phyloP scores from a whole-genome alignment of 2,113 vertebrate genomes.

The Gallinago jamesoni region DNA sequence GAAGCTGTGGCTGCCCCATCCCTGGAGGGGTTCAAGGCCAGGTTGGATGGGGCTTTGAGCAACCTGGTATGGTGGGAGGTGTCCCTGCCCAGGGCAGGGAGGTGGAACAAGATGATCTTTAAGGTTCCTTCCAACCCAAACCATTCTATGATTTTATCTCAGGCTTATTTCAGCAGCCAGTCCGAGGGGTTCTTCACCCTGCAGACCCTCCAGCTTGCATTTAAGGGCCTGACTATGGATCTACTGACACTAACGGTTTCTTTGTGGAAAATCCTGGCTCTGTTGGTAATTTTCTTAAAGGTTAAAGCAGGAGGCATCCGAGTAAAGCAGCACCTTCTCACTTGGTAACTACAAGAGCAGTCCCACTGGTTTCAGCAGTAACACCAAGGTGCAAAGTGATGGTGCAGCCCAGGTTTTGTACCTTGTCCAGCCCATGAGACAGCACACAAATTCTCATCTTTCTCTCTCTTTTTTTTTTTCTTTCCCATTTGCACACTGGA shows the following conservation, averaged over 20 bases:
- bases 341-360: not conserved
- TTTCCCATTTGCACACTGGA: not conserved
- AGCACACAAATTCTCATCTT: not conserved
- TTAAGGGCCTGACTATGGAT: not conserved
- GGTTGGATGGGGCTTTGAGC: too few species aligned
- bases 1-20: too few species aligned
- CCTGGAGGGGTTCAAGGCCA: too few species aligned
- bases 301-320: not conserved
- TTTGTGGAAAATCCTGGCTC: not conserved
- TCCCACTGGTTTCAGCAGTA: not conserved
- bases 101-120: too few species aligned
- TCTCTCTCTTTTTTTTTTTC: not conserved
- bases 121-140: too few species aligned
- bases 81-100: too few species aligned
- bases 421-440: not conserved
- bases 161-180: not conserved
- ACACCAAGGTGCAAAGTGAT: not conserved
- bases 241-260: not conserved
- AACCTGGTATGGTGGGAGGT: too few species aligned
- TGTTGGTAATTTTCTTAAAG: not conserved
- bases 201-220: not conserved
- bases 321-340: not conserved
- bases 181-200: not conserved
- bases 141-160: not conserved
- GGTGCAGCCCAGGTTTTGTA: not conserved